These are phyloP conservation scores for Cephonodes hylas DNA, from an alignment of 2,888 invertebrate species.

Conservation along the genomic window DNA sequence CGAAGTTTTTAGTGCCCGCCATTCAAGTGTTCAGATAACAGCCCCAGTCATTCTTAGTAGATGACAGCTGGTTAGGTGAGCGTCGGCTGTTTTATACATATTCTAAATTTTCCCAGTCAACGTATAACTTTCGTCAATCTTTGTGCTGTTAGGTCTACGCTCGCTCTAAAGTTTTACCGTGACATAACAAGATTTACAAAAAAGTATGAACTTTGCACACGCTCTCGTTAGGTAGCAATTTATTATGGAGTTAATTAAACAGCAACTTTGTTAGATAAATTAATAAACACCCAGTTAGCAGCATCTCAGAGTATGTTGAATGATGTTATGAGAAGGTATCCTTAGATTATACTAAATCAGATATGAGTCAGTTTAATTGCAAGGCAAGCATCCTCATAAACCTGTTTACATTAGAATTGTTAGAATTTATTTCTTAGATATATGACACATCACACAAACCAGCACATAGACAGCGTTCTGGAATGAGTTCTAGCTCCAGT, in stretches of 20 bases:
- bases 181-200: not conserved
- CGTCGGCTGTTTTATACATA: not conserved
- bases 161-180: not conserved
- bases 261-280: not conserved
- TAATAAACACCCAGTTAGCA: too few relatives aligned
- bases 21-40: conserved; percentile 1
- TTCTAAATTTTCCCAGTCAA: not conserved
- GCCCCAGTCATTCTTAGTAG: not conserved
- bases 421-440: too few relatives aligned
- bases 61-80: not conserved
- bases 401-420: too few relatives aligned
- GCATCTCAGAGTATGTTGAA: too few relatives aligned
- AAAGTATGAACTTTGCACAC: not conserved
- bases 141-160: not conserved
- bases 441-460: too few relatives aligned
- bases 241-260: not conserved
- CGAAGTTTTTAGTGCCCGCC: conserved; percentile 7
- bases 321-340: too few relatives aligned
- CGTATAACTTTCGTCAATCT: not conserved
- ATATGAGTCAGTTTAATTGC: too few relatives aligned
- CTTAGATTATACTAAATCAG: too few relatives aligned
- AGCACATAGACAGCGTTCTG: too few relatives aligned
- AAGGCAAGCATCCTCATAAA: too few relatives aligned
- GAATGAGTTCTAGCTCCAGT: too few relatives aligned
- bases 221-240: not conserved